phyloP scores from a whole-genome alignment of 2,888 invertebrate genomes.

The Pollenia griseotomentosa region DNA sequence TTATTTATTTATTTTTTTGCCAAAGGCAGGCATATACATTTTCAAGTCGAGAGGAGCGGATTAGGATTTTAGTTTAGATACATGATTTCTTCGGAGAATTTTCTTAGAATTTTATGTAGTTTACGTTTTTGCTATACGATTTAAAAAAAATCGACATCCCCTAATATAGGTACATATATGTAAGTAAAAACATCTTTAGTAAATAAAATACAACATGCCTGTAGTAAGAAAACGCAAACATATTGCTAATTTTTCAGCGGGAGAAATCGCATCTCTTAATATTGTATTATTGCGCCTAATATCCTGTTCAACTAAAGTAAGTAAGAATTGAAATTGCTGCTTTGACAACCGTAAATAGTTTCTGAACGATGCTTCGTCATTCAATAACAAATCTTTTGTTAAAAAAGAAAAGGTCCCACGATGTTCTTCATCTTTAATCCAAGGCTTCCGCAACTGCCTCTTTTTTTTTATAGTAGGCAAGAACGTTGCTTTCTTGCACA shows the following conservation, averaged over 20 bases:
- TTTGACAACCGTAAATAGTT: conserved; percentile 12
- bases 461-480: neutral
- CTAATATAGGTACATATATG: no score
- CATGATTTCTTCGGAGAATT: no score
- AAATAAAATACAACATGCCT: neutral
- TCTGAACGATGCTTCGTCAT: neutral
- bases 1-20: no score
- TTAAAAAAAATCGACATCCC: no score
- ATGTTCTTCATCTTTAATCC: neutral
- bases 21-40: no score
- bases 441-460: neutral
- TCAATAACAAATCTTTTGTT: neutral
- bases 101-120: no score
- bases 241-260: neutral
- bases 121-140: no score
- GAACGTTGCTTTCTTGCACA: neutral
- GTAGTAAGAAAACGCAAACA: conserved; percentile 40
- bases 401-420: neutral
- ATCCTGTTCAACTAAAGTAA: conserved; percentile 35
- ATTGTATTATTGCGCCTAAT: neutral
- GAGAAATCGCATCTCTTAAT: conserved; percentile 22
- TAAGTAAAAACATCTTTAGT: no score
- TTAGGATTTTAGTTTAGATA: no score
- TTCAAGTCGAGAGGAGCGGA: no score
- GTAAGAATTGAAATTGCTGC: conserved; percentile 5